Evolutionary conservation across 2,113 vertebrate species (phyloP), one percentile per base, ranked within the genome.

Genomic region (Noturus placidus): DNA sequence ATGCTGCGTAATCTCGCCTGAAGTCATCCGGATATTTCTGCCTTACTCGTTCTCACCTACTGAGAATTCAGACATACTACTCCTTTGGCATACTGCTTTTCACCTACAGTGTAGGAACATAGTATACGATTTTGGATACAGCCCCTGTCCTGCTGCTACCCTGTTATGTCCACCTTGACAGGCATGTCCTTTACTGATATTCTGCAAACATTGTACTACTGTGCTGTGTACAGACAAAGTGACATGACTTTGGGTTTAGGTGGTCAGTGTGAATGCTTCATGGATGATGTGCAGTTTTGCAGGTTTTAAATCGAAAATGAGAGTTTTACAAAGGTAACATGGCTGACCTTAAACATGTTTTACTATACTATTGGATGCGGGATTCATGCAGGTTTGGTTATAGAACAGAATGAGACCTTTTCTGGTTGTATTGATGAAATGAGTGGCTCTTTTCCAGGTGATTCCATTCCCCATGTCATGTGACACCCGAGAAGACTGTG

Each of bases 391-490:
- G 35, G n/a, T 61, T 42, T 59, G 52, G 38, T 85, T 25, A 70
- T 54, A 30, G 20, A n/a, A 69, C 19, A 69, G 20, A 83, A 17
- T 35, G 46, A 72, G 33, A 33, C 20, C 0, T 46, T 85, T 81
- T n/a, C 17, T 54, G 27, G 2, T 46, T n/a, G 9, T 46, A 5
- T 22, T 86, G 25, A n/a, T 42, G 42, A 52, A 69, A 59, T 83
- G 8, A 5, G 30, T 50, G 87, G 19, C 15, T 88, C 54, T 88
- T n/a, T 82, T 85, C 46, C 92, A 99, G 98, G 98, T 99, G 90
- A 97, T 97, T 72, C 98, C 98, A 0, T 99, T 99, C 90, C 98
- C 98, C 50, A 97, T 97, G 96, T 97, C 97, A 89, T 99, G 98
- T 91, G 96, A 99, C 92, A 94, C 97, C 50, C 95, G 96, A 92